These are phyloP conservation scores for Spongilla lacustris DNA, from an alignment of 37 sponge, comb jelly and placozoan genomes.

Conservation along the genomic window DNA sequence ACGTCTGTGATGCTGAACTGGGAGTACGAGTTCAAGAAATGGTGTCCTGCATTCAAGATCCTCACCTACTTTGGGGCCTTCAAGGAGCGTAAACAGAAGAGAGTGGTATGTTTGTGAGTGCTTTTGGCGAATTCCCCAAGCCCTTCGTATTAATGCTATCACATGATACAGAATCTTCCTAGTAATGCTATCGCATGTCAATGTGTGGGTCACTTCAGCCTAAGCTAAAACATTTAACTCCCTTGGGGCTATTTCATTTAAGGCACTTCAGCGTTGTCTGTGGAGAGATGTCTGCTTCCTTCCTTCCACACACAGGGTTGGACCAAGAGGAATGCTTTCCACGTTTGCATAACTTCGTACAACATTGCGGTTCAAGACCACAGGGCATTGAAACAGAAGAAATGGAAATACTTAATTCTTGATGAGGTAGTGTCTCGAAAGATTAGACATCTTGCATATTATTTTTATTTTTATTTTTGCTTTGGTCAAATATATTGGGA, in stretches of 20 bases:
- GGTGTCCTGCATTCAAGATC: conserved; percentile 99
- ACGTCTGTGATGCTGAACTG: conserved; percentile 98
- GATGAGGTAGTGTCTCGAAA: conserved; percentile 75
- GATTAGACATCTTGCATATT: no score
- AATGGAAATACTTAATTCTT: conserved; percentile 95
- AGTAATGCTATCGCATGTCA: no score
- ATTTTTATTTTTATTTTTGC: not conserved
- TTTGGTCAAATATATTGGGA: not conserved
- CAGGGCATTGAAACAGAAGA: conserved; percentile 88
- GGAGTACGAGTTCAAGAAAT: conserved; percentile 99
- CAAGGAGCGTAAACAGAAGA: conserved; percentile 93
- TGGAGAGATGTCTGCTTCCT: not conserved
- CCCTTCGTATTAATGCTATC: no score
- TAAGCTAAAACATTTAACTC: no score
- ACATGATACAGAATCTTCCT: no score
- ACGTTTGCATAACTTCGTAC: conserved; percentile 99
- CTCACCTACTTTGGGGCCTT: conserved; percentile 94
- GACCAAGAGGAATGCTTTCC: conserved; percentile 95
- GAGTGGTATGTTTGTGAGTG: conserved; percentile 88
- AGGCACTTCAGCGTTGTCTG: no score
- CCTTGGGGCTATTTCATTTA: no score
- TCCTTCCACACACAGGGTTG: conserved; percentile 74
- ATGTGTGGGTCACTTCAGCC: no score
- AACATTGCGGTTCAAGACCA: conserved; percentile 96
- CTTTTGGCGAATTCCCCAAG: no score